Evolutionary conservation across 1,140 invertebrate genomes (phyloP).

Genomic region (Neodiprion pinetum): DNA sequence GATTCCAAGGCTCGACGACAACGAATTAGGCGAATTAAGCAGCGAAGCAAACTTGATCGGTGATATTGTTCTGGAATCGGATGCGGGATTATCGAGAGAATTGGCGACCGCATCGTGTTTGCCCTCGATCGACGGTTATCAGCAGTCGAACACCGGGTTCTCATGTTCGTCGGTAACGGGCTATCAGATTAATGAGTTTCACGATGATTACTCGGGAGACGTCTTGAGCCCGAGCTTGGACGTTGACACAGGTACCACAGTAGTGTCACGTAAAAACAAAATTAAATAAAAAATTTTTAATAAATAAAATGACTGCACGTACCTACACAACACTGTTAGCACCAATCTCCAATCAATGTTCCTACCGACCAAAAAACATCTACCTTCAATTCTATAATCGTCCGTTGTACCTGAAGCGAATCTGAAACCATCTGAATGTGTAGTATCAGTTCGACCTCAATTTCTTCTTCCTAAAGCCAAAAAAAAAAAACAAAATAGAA

Average conservation of each 20-base stretch:
- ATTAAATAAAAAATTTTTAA: not conserved
- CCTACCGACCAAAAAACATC: conserved; percentile 18
- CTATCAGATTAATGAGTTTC: conserved; percentile 15
- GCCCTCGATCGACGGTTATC: conserved; percentile 25
- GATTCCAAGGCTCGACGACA: not conserved
- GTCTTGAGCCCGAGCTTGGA: conserved; percentile 35
- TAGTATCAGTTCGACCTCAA: conserved; percentile 2
- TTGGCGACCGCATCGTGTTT: not conserved
- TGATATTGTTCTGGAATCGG: too few relatives aligned
- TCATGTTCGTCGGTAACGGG: not conserved
- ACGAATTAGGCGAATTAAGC: not conserved
- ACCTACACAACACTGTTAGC: conserved; percentile 19
- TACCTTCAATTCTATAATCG: conserved; percentile 14
- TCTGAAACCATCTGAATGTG: conserved; percentile 26
- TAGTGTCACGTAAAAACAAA: conserved; percentile 14
- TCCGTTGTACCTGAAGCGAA: conserved; percentile 22
- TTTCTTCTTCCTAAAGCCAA: conserved; percentile 25
- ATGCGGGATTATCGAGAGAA: too few relatives aligned
- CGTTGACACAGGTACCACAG: conserved; percentile 35
- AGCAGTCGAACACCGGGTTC: conserved; percentile 20
- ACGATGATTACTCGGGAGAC: conserved; percentile 32
- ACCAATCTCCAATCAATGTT: conserved; percentile 25
- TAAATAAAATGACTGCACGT: not conserved
- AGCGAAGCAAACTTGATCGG: too few relatives aligned
- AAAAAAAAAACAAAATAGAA: conserved; percentile 15